Evolutionary conservation across 2,797 vertebrate species (phyloP), one percentile per base, ranked within the genome.

Genomic region (Rhynchotus rufescens): DNA sequence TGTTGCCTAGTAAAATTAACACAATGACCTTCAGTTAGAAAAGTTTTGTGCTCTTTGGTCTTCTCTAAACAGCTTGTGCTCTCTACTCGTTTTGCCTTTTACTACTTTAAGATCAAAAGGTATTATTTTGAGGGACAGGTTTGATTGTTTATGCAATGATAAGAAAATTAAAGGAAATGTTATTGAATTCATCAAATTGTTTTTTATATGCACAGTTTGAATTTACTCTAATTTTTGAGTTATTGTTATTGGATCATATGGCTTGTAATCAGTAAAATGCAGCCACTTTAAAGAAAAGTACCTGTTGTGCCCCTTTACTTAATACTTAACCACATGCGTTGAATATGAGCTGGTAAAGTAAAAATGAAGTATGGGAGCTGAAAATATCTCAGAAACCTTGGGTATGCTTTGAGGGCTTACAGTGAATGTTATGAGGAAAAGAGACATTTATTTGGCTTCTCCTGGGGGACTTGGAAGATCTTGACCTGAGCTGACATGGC

Each of bases 361-460:
- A 51, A 17, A 40, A 42, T 10, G 14, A 17, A 47, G 2, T n/a
- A 6, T 0, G 2, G 8, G 2, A 66, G 40, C 65, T 47, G 23
- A 76, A 60, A 82, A n/a, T 71, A 65, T 10, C 32, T 71, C 22
- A 73, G 66, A 45, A 61, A 17, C 30, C 54, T 91, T 67, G 40
- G 56, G 2, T 42, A 68, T 28, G 20, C 32, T 66, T 59, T 89
- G 44, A 42, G 15, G 71, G 5, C 28, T 72, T 42, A 49, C 10
- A 61, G 49, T 23, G 5, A 25, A 61, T 15, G 49, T 42, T 79
- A 25, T 26, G 13, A 78, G 15, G 49, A 75, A 34, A 45, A 42
- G 2, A 34, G 20, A 34, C 51, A 38, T 52, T 8, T 6, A 5
- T 49, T 83, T 67, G 6, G 89, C 10, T 65, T 69, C 47, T 79